phyloP scores from a whole-genome alignment of 2,888 invertebrate species.

The Oligia latruncula region DNA sequence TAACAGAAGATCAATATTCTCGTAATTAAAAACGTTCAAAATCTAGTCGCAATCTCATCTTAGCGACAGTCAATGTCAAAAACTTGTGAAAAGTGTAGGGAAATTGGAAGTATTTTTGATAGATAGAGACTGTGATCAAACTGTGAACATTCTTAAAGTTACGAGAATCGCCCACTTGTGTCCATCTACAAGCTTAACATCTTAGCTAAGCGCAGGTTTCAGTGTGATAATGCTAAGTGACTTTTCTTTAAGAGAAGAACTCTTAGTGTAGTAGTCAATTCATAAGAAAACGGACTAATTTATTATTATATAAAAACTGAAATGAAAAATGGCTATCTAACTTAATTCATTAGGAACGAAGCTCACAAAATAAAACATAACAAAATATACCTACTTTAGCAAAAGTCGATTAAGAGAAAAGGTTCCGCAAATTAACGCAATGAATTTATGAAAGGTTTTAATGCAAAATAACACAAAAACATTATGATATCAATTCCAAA shows the following conservation, averaged over 20 bases:
- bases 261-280: background rate
- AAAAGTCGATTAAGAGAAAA: slow-evolving; percentile 38
- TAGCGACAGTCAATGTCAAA: too few species aligned
- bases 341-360: background rate
- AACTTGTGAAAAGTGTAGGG: too few species aligned
- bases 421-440: slow-evolving; percentile 48
- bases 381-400: slow-evolving; percentile 2
- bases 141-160: too few species aligned
- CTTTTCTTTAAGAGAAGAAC: background rate
- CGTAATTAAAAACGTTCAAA: too few species aligned
- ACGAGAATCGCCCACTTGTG: background rate
- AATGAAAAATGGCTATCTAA: background rate
- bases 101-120: too few species aligned
- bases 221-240: background rate
- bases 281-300: background rate
- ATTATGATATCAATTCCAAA: slow-evolving; percentile 50
- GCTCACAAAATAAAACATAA: slow-evolving; percentile 17
- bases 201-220: background rate
- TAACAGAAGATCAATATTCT: background rate
- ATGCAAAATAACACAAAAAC: slow-evolving; percentile 32
- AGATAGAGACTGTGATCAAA: too few species aligned
- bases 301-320: background rate
- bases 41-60: too few species aligned
- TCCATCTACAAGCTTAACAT: background rate
- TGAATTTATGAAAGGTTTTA: slow-evolving; percentile 46